Base-by-base conservation (phyloP, 2,888 invertebrate genomes). In the Drosophila meridiana region DNA sequence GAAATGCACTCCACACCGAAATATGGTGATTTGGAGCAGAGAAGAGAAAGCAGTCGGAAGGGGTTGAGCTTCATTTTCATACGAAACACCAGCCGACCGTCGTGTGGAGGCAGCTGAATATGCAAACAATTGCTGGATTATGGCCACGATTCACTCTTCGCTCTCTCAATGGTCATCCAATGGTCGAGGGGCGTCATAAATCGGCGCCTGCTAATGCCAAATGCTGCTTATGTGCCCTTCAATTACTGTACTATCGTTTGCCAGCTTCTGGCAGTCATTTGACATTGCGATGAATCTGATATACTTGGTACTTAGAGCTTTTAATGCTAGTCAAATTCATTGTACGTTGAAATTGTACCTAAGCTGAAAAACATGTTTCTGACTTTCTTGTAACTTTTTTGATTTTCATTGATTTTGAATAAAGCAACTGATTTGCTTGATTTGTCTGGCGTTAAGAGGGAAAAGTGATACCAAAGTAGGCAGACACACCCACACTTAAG, bases 181-280 rank as follows among this genome's bases (percentile, higher is more conserved):
- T 47, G 63, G 55, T 70, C 82, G 65, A 84, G 71, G 67, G 76
- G 68, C 76, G 48, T 73, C 84, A 84, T 89, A 89, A 89, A 82
- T 89, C 78, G 74, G 61, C 64, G 66, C 60, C 36, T 70, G 69
- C 89, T 89, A 84, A 84, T 89, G 76, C 78, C 84, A 48, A 80
- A 76, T 20, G 20, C 20, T 20, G 1, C 20, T 20, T 20, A 69
- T 78, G 70, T 68, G 66, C 69, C 65, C 87, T 89, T 83, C 78
- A 76, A 56, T 66, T 75, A 40, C 50, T 42, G 30, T 28, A 20
- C 34, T 43, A 53, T 50, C 55, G 69, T 56, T 68, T 56, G 66
- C 36, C 85, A 87, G 89, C 68, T 72, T 62, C 59, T 87, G 83
- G 78, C 83, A 84, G 59, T 87, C 64, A 84, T 84, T 73, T 73